phyloP scores from a whole-genome alignment of 2,888 invertebrate species.

The Drosophila fungiperda region DNA sequence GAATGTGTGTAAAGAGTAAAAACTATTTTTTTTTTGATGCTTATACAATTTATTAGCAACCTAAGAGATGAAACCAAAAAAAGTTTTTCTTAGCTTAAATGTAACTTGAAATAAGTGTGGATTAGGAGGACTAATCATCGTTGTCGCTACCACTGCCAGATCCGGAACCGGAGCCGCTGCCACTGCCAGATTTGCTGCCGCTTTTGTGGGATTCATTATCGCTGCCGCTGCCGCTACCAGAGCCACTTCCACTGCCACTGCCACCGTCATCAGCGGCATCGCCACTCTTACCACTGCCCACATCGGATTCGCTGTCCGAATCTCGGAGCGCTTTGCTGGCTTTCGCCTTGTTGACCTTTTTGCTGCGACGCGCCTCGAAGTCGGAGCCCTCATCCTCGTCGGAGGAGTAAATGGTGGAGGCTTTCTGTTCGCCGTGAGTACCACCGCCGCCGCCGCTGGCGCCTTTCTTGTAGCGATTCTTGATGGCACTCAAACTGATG shows the following conservation, averaged over 20 bases:
- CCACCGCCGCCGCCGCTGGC: constrained; percentile 51
- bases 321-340: constrained; percentile 92
- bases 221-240: constrained; percentile 50
- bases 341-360: constrained; percentile 91
- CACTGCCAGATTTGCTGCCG: constrained; percentile 57
- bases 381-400: constrained; percentile 92
- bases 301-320: constrained; percentile 87
- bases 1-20: no score
- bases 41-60: constrained; percentile 1
- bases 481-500: constrained; percentile 96
- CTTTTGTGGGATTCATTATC: constrained; percentile 64
- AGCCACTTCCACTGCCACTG: constrained; percentile 58
- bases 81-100: not conserved
- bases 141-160: constrained; percentile 63
- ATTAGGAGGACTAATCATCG: constrained; percentile 46
- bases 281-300: constrained; percentile 77
- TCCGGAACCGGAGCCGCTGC: constrained; percentile 52
- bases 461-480: constrained; percentile 95
- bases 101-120: not conserved
- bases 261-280: constrained; percentile 50
- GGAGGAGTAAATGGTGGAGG: constrained; percentile 93
- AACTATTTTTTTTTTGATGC: not conserved
- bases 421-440: constrained; percentile 68
- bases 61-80: not conserved
- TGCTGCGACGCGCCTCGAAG: constrained; percentile 90